Conservation (phyloP, 2,888 invertebrate species). For the Leptopterna dolabrata region DNA sequence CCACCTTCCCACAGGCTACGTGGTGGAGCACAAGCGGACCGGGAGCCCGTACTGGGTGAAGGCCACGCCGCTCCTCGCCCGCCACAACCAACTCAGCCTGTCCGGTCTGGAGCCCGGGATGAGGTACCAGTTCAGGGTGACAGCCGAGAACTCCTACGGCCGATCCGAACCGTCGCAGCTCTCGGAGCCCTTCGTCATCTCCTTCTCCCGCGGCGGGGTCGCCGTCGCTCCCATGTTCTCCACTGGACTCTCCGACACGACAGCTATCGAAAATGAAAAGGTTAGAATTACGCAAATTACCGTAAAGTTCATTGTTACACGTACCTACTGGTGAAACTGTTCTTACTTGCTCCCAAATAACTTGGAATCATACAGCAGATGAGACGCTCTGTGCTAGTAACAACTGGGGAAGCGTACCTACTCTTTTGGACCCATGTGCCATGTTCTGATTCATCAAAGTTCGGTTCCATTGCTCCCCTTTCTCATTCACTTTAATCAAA, state of each 20-base stretch:
- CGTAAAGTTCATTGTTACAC: too few species aligned
- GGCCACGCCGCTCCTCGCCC: slow-evolving; percentile 79
- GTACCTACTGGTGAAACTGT: too few species aligned
- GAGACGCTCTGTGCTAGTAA: too few species aligned
- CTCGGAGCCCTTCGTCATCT: slow-evolving; percentile 88
- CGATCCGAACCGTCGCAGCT: slow-evolving; percentile 85
- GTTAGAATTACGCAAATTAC: slow-evolving; percentile 63
- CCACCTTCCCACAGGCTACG: slow-evolving; percentile 72
- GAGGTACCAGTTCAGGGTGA: slow-evolving; percentile 90
- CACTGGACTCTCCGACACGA: slow-evolving; percentile 76
- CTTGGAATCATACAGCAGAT: too few species aligned
- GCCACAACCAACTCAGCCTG: slow-evolving; percentile 80
- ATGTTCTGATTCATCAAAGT: too few species aligned
- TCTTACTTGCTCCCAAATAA: too few species aligned
- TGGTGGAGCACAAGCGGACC: slow-evolving; percentile 80
- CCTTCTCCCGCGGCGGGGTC: slow-evolving; percentile 73
- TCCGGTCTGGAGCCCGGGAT: slow-evolving; percentile 87
- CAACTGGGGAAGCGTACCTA: too few species aligned
- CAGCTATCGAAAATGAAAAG: slow-evolving; percentile 84
- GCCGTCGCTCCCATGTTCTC: slow-evolving; percentile 80
- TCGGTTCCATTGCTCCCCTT: too few species aligned
- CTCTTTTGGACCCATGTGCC: too few species aligned
- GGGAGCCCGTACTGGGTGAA: slow-evolving; percentile 88
- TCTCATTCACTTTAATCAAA: too few species aligned
- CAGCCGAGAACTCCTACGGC: slow-evolving; percentile 92